Conservation (phyloP, 2,113 vertebrate genomes). For the Anser brachyrhynchus region DNA sequence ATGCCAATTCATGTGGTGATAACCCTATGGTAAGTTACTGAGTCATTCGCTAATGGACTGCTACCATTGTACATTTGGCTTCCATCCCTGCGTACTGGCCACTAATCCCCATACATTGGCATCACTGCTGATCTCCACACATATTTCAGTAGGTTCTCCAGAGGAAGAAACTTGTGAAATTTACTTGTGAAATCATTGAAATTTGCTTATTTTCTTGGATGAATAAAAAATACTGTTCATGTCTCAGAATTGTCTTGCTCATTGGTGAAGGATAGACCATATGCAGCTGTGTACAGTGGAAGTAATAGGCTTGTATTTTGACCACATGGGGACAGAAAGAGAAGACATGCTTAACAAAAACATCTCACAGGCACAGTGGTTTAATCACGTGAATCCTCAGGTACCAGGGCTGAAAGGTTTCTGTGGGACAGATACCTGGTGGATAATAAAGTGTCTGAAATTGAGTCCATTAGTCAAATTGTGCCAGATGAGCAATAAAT, state of each 20-base stretch:
- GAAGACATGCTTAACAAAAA: neutral
- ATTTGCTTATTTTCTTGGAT: neutral
- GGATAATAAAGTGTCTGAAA: neutral
- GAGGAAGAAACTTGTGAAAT: neutral
- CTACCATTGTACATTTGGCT: neutral
- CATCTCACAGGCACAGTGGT: neutral
- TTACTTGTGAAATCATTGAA: neutral
- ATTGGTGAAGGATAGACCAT: neutral
- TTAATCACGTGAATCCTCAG: neutral
- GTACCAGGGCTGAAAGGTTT: neutral
- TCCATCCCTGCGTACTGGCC: neutral
- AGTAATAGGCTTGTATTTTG: neutral
- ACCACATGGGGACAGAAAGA: neutral
- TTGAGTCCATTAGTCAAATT: neutral
- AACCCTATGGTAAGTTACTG: neutral
- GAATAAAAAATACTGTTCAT: neutral
- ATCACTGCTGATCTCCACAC: neutral
- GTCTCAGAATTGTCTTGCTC: neutral
- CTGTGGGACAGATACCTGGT: neutral
- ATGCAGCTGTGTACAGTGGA: neutral
- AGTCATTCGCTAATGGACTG: neutral
- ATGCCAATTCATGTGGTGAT: neutral
- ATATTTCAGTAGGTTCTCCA: neutral
- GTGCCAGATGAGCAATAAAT: neutral
- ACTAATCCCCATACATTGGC: neutral